These are phyloP conservation scores for Nysson spinosus DNA, from an alignment of 2,888 invertebrate species.

Conservation along the genomic window DNA sequence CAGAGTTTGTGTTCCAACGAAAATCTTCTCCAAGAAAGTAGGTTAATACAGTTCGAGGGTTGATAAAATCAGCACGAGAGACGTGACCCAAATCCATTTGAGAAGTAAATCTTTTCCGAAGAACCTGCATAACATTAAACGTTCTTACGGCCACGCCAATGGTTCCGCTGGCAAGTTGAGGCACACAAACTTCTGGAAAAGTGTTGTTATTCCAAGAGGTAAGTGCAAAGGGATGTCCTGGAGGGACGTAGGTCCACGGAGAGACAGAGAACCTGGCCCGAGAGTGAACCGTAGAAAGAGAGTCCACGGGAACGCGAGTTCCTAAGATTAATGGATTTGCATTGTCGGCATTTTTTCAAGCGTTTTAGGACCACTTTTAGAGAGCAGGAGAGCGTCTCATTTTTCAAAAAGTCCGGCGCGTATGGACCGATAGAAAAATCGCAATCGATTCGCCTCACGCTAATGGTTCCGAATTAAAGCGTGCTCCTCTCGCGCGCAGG, in stretches of 20 bases:
- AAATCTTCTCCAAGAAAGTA: too few relatives aligned
- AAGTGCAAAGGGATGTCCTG: slow-evolving; percentile 75
- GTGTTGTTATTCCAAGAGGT: slow-evolving; percentile 56
- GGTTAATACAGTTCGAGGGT: too few relatives aligned
- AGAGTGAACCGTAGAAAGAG: slow-evolving; percentile 34
- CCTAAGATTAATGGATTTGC: slow-evolving; percentile 76
- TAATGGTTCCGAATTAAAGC: slow-evolving; percentile 75
- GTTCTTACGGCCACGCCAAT: slow-evolving; percentile 1
- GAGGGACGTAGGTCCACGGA: slow-evolving; percentile 50
- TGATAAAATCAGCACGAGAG: too few relatives aligned
- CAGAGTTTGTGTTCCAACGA: too few relatives aligned
- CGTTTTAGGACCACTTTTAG: slow-evolving; percentile 77
- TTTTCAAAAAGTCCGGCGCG: slow-evolving; percentile 73
- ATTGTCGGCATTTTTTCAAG: slow-evolving; percentile 77
- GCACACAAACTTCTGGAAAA: slow-evolving; percentile 40
- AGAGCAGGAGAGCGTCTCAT: slow-evolving; percentile 72
- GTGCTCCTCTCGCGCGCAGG: slow-evolving; percentile 40
- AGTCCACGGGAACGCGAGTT: slow-evolving; percentile 39
- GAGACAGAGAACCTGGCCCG: slow-evolving; percentile 12
- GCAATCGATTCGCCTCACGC: slow-evolving; percentile 70
- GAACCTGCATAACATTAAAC: slow-evolving; percentile 6
- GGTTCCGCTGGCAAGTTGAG: slow-evolving; percentile 14
- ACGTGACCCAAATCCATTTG: too few relatives aligned
- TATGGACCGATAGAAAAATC: slow-evolving; percentile 67
- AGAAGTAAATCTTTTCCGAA: background rate